Evolutionary conservation across 2,797 vertebrate genomes (phyloP), one percentile per base, ranked within the genome.

Genomic region (Vireo griseus): DNA sequence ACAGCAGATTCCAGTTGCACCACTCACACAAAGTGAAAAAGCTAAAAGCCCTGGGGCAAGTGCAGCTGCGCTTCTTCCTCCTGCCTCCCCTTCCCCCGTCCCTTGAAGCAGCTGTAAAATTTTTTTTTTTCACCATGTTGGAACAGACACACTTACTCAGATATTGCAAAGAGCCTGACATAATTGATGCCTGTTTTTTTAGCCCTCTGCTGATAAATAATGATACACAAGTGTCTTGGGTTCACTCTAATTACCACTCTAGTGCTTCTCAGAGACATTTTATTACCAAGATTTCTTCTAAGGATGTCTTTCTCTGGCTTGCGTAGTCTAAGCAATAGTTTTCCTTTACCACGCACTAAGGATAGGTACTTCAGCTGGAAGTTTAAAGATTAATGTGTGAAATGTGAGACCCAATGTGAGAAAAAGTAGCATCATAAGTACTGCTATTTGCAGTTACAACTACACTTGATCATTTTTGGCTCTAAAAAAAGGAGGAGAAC

Each of bases 1-100:
- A 93, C 75, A 96, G 88, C 50, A 93, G 69, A 94, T 90, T 94
- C 65, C 75, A 80, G 39, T 91, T 87, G 52, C 31, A 91, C 54
- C 79, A 58, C 84, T 83, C 51, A 88, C 25, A 84, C 18, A 86
- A 89, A 93, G 25, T 0, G 0, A 88, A 94, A 94, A 89, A 90
- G 80, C 86, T 65, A 92, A 77, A 93, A 75, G 55, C 88, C 91
- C 75, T 24, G 11, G 26, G 75, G 90, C 88, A 85, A 88, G 57
- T 33, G 29, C 71, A 93, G 84, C 92, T 94, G 80, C 0, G 0
- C 17, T 69, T 76, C 79, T 45, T 80, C 29, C 33, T 89, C 47
- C 65, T 83, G 25, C 62, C 22, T 74, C 35, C 40, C 77, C 45
- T 87, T 55, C 48, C 37, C 63, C 68, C 10, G 13, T 57, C 20